These are phyloP conservation scores for Beroe forskalii DNA, from an alignment of 37 sponge, comb jelly and placozoan genomes.

Conservation along the genomic window DNA sequence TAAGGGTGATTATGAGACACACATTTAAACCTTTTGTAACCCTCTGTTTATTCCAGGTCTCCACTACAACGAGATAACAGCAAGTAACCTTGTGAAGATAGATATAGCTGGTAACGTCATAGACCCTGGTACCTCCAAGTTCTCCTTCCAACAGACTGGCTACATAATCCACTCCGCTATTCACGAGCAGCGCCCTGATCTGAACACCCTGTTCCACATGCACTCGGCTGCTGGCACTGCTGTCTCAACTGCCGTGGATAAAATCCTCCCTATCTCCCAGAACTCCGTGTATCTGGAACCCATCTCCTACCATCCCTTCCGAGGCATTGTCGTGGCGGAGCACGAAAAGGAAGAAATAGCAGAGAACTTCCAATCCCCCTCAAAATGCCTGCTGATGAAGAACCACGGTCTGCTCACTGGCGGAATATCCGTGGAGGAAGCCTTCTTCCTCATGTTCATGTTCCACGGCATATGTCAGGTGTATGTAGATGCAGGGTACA, in stretches of 20 bases:
- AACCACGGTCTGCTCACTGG: conserved; percentile 83
- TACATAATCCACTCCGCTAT: conserved; percentile 80
- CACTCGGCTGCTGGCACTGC: conserved; percentile 75
- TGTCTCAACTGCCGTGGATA: conserved; percentile 65
- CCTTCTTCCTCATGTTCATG: conserved; percentile 71
- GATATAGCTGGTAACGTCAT: conserved; percentile 76
- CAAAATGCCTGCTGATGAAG: conserved; percentile 75
- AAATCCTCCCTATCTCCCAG: background rate
- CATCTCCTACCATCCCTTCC: conserved; percentile 69
- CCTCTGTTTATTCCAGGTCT: conserved; percentile 40
- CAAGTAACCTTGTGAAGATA: conserved; percentile 79
- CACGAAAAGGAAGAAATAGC: conserved; percentile 69
- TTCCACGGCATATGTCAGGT: conserved; percentile 80
- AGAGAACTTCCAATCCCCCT: conserved; percentile 64
- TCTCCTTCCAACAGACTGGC: conserved; percentile 72
- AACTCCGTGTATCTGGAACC: conserved; percentile 33
- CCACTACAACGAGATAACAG: conserved; percentile 80
- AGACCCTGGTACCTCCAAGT: conserved; percentile 76
- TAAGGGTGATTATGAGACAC: no score
- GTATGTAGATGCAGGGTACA: conserved; percentile 72
- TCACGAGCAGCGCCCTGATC: conserved; percentile 73
- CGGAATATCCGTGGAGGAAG: conserved; percentile 83
- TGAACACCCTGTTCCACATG: conserved; percentile 68
- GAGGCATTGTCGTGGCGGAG: conserved; percentile 62
- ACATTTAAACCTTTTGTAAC: no score